These are phyloP conservation scores for Dendronephthya gigantea DNA, from an alignment of 64 coral and sea anemone genomes.

Conservation along the genomic window DNA sequence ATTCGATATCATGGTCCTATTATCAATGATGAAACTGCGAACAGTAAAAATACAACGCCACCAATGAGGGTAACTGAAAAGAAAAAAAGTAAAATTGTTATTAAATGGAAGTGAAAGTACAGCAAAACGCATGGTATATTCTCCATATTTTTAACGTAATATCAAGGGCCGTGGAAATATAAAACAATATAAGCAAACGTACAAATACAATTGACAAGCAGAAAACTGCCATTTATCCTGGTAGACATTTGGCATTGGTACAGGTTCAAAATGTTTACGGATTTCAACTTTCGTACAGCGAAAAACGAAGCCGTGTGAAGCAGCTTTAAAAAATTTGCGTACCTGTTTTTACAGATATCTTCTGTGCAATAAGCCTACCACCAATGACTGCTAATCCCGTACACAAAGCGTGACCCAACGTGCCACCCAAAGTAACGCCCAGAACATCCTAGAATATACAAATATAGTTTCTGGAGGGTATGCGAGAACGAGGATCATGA, in stretches of 20 bases:
- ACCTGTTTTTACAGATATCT: slow-evolving; percentile 99
- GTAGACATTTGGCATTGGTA: too few species aligned
- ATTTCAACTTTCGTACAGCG: too few species aligned
- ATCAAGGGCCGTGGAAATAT: too few species aligned
- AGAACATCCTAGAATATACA: slow-evolving; percentile 61
- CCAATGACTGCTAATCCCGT: slow-evolving; percentile 93
- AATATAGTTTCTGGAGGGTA: neutral
- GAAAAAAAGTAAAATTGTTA: slow-evolving; percentile 6
- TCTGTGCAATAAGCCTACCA: slow-evolving; percentile 94
- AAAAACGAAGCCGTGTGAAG: too few species aligned
- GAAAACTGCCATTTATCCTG: too few species aligned
- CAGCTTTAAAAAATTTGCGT: neutral
- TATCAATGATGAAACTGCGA: slow-evolving; percentile 68
- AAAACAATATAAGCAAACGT: too few species aligned
- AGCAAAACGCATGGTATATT: too few species aligned
- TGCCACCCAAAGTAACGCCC: slow-evolving; percentile 80
- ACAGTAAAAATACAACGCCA: slow-evolving; percentile 88
- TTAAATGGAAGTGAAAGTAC: too few species aligned
- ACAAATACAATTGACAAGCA: too few species aligned
- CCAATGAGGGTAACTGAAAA: slow-evolving; percentile 92
- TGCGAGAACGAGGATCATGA: too few species aligned
- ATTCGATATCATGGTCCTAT: neutral
- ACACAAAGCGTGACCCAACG: slow-evolving; percentile 73
- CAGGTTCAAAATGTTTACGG: too few species aligned
- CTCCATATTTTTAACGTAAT: too few species aligned